Evolutionary conservation across 1,140 invertebrate species (phyloP).

Genomic region (Brachionus rubens): DNA sequence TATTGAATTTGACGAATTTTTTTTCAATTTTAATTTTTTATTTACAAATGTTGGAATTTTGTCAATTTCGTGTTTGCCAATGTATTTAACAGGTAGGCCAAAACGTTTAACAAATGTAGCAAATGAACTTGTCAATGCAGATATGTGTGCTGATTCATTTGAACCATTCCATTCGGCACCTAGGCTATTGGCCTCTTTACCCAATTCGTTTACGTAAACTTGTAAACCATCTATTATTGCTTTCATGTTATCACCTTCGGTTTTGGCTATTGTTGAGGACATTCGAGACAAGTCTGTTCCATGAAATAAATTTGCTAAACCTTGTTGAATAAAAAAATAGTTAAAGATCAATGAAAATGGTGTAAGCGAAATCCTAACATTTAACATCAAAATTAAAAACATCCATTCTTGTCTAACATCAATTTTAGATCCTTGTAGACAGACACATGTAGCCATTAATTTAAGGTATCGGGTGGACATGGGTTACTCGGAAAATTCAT

Average conservation of each 20-base stretch:
- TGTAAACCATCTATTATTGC: not conserved
- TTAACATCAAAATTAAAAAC: conserved; percentile 1
- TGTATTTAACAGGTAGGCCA: conserved; percentile 18
- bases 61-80: conserved; percentile 22
- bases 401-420: too few relatives aligned
- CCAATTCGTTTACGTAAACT: not conserved
- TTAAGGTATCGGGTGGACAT: too few relatives aligned
- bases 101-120: conserved; percentile 24
- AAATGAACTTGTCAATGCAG: not conserved
- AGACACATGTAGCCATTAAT: too few relatives aligned
- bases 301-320: conserved; percentile 16
- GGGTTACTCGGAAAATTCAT: too few relatives aligned
- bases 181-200: not conserved
- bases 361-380: not conserved
- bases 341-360: not conserved
- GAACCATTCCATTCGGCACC: conserved; percentile 35
- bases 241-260: conserved; percentile 10
- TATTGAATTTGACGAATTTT: not conserved
- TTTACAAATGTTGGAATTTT: conserved; percentile 43
- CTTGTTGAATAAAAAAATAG: not conserved
- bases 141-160: not conserved
- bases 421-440: too few relatives aligned
- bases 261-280: not conserved
- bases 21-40: conserved; percentile 29
- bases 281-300: conserved; percentile 2